Evolutionary conservation across 2,888 invertebrate species (phyloP).

Genomic region (Dolichopus griseipennis): DNA sequence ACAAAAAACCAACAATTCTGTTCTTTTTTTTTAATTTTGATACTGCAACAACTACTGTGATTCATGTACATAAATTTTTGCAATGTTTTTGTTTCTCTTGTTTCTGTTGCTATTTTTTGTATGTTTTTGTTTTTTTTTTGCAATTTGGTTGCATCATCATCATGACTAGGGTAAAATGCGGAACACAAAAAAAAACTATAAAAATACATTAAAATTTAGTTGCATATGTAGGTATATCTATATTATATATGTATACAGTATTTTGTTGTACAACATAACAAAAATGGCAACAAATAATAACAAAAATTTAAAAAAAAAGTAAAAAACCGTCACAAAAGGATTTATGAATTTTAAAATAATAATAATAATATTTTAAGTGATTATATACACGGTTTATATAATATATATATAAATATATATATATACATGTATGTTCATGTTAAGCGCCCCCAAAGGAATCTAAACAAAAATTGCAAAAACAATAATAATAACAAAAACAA

Average conservation of each 20-base stretch:
- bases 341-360: background rate
- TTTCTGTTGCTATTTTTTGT: background rate
- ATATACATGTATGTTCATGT: background rate
- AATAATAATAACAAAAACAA: no score
- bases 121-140: background rate
- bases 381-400: background rate
- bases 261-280: no score
- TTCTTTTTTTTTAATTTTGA: background rate
- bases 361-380: background rate
- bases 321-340: background rate
- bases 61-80: background rate
- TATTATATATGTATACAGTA: background rate
- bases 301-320: background rate
- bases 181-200: background rate
- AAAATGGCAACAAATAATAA: no score
- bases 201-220: background rate
- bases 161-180: background rate
- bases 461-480: background rate
- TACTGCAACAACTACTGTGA: slow-evolving; percentile 6
- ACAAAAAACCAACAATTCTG: background rate
- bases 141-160: background rate
- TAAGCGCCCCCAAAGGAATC: slow-evolving; percentile 6
- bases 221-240: background rate
- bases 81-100: no score
- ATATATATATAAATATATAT: no score